Base-by-base conservation (phyloP, 2,113 vertebrate species). In the Muscicapa adusta region DNA sequence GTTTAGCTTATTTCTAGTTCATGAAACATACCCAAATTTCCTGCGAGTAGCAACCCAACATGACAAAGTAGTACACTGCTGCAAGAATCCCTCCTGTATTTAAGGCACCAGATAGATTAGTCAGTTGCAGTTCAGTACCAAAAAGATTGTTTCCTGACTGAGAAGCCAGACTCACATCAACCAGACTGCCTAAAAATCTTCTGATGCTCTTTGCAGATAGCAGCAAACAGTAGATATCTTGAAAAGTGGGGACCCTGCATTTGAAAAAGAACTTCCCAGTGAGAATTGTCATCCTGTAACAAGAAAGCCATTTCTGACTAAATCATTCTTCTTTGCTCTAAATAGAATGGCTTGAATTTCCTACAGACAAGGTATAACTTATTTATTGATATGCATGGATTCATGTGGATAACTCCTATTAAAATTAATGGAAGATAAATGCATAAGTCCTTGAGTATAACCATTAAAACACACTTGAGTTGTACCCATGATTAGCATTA, bases 341-440 rank as follows among this genome's bases (percentile, higher is more conserved):
- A 95, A 73, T 58, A 84, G 76, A 91, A 77, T 75, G 93, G 58
- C 43, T 94, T 94, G 58, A 91, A 94, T 96, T 96, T 96, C 53
- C 33, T 71, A 26, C 33, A 48, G 91, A 76, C 33, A 71, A 89
- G 34, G 34, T 84, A 22, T 70, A 66, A 76, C 94, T 96, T 87
- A 71, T 24, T 91, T 88, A 20, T 84, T 0, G 1, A 65, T 92
- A 93, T 75, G 81, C 65, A 34, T 70, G 77, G 83, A 94, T 96
- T 96, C 91, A 78, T 91, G 34, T 10, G 17, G 94, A 91, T 92
- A 85, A 68, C 92, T 96, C 47, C 71, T 68, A 70, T 96, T 96
- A 97, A 93, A 50, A 42, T 38, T 96, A 97, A 96, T 86, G 94
- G 86, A 72, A 95, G 19, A 68, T 84, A 76, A 96, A 93, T 60